A percentile compares a stretch with the other conserved stretches of the same genome.
phyloP scores from a whole-genome alignment of 2,113 vertebrate genomes.

The Fregata magnificens region DNA sequence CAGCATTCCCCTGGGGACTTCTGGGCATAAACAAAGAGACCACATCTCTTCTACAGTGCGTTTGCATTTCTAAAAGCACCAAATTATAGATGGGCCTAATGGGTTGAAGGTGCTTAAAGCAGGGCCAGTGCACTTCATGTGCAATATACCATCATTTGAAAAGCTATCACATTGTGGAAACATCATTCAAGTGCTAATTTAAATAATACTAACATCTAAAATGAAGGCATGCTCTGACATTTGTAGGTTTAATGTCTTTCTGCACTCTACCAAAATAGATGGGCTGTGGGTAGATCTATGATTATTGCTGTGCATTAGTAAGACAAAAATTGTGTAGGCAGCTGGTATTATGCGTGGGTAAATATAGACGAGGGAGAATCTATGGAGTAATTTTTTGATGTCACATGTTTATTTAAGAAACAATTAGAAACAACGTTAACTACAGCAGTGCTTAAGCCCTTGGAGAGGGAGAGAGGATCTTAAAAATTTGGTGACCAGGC shows the following conservation, averaged over 20 bases:
- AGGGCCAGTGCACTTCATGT: slow-evolving; percentile 31
- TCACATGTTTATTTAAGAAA: slow-evolving; percentile 30
- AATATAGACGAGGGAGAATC: slow-evolving; percentile 53
- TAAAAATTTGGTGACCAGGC: not conserved
- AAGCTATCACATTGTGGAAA: slow-evolving; percentile 58
- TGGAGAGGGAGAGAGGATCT: not conserved
- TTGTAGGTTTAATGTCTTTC: slow-evolving; percentile 72
- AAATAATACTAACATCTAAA: slow-evolving; percentile 68
- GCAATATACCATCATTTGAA: slow-evolving; percentile 59
- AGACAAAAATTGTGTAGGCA: slow-evolving; percentile 62
- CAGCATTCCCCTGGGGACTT: slow-evolving; percentile 2
- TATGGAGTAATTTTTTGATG: slow-evolving; percentile 26
- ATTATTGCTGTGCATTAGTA: slow-evolving; percentile 59
- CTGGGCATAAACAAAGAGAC: slow-evolving; percentile 35
- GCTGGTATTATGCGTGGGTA: slow-evolving; percentile 53
- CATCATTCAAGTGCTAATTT: slow-evolving; percentile 69
- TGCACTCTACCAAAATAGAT: slow-evolving; percentile 64
- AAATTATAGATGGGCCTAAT: slow-evolving; percentile 65
- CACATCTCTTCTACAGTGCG: not conserved
- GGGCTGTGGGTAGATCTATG: slow-evolving; percentile 54
- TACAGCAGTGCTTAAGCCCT: not conserved
- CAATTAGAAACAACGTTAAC: not conserved
- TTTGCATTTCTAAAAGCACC: slow-evolving; percentile 54
- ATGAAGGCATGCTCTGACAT: slow-evolving; percentile 62
- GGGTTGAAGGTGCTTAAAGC: slow-evolving; percentile 53